Conservation (phyloP, 2,113 vertebrate species). For the Nestor notabilis region DNA sequence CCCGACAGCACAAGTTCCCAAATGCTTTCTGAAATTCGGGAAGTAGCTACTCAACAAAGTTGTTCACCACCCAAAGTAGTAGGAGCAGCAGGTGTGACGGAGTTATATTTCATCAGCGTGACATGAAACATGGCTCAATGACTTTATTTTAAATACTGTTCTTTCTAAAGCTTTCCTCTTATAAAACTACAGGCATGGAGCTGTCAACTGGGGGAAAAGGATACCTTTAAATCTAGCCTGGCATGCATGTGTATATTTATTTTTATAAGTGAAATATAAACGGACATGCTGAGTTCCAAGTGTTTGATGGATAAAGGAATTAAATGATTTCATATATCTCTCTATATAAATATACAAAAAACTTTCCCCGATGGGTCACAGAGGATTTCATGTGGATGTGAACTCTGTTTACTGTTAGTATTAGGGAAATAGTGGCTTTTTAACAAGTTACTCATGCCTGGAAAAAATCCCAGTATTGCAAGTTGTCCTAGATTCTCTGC, state of each 20-base stretch:
- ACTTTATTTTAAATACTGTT: slow-evolving; percentile 40
- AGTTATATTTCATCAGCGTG: slow-evolving; percentile 15
- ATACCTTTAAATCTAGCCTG: slow-evolving; percentile 74
- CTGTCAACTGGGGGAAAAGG: slow-evolving; percentile 56
- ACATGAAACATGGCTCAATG: slow-evolving; percentile 44
- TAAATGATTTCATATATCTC: slow-evolving; percentile 74
- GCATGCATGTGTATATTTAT: slow-evolving; percentile 75
- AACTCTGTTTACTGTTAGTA: slow-evolving; percentile 88
- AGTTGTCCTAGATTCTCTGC: slow-evolving; percentile 91
- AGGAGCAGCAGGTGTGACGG: slow-evolving; percentile 53
- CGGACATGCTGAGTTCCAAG: slow-evolving; percentile 78
- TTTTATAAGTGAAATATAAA: slow-evolving; percentile 79
- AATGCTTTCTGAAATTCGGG: neutral
- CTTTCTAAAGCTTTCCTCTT: slow-evolving; percentile 51
- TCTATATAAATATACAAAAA: slow-evolving; percentile 74
- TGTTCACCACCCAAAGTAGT: slow-evolving; percentile 25
- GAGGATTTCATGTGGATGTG: slow-evolving; percentile 83
- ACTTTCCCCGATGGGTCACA: slow-evolving; percentile 77
- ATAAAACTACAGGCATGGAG: slow-evolving; percentile 62
- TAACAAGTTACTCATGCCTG: slow-evolving; percentile 96
- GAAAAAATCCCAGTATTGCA: slow-evolving; percentile 93
- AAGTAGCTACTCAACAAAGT: neutral
- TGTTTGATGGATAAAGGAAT: slow-evolving; percentile 79
- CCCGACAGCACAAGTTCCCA: neutral
- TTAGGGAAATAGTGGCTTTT: slow-evolving; percentile 96